These are phyloP conservation scores for Euclidia mi DNA, from an alignment of 2,888 invertebrate genomes.

Conservation along the genomic window DNA sequence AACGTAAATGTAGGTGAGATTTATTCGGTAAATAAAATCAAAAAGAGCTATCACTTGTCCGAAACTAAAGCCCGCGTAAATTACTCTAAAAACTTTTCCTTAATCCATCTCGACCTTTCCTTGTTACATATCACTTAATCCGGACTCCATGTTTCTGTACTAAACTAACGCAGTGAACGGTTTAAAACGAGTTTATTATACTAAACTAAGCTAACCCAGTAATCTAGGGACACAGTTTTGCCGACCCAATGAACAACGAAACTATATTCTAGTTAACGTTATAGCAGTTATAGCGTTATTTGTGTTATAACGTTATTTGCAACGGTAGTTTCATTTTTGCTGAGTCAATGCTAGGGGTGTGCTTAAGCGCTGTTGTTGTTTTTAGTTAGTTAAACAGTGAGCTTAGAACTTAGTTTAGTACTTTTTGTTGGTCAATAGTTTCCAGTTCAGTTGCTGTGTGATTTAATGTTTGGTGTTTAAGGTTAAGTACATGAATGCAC, in stretches of 20 bases:
- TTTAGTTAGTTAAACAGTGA: not conserved
- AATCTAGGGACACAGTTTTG: conserved; percentile 51
- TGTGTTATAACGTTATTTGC: conserved; percentile 26
- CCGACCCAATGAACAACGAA: conserved; percentile 46
- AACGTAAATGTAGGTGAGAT: no score
- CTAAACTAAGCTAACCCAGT: conserved; percentile 34
- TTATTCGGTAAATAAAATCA: no score
- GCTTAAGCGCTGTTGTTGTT: conserved; percentile 7
- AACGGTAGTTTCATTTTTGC: conserved; percentile 42
- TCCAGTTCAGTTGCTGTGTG: conserved; percentile 4
- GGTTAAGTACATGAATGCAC: no score
- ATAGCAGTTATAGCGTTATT: conserved; percentile 20
- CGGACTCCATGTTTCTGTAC: conserved; percentile 27
- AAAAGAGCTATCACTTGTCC: no score
- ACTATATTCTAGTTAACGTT: conserved; percentile 33
- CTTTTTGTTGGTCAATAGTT: no score
- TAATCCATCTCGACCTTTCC: conserved; percentile 1
- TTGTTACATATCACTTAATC: conserved; percentile 21
- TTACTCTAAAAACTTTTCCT: not conserved
- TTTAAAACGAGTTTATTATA: conserved; percentile 40
- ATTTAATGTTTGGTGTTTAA: conserved; percentile 1
- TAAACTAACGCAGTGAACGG: conserved; percentile 17
- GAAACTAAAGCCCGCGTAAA: no score
- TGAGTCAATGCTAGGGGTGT: conserved; percentile 32
- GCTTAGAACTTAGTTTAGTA: not conserved